These are phyloP conservation scores for Trachelus stipa DNA, from an alignment of 2,888 invertebrate species.

Conservation along the genomic window DNA sequence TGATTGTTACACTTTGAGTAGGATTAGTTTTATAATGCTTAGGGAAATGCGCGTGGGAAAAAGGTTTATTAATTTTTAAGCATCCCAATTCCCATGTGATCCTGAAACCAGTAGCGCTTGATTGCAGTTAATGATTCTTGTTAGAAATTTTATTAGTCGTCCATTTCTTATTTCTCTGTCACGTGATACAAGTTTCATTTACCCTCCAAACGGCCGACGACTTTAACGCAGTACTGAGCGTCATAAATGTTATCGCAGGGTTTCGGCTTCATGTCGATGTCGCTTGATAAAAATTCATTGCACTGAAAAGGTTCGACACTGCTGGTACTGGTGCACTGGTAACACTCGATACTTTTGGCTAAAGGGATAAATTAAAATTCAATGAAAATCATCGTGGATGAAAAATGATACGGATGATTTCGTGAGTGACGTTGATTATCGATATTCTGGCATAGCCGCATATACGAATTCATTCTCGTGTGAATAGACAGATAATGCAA, in stretches of 20 bases:
- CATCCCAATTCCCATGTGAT: background rate
- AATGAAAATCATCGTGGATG: slow-evolving; percentile 12
- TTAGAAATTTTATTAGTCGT: background rate
- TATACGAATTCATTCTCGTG: slow-evolving; percentile 17
- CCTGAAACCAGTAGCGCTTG: background rate
- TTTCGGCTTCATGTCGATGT: slow-evolving; percentile 75
- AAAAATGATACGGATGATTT: slow-evolving; percentile 24
- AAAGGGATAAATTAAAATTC: slow-evolving; percentile 12
- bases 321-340: slow-evolving; percentile 89
- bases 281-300: slow-evolving; percentile 79
- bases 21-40: background rate
- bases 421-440: slow-evolving; percentile 10
- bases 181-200: slow-evolving; percentile 49
- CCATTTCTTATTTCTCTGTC: slow-evolving; percentile 7
- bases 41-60: slow-evolving; percentile 7
- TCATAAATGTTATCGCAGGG: slow-evolving; percentile 85
- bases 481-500: slow-evolving; percentile 35
- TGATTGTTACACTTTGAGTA: background rate
- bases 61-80: slow-evolving; percentile 10
- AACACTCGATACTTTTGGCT: slow-evolving; percentile 82
- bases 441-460: background rate
- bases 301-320: slow-evolving; percentile 83
- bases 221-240: slow-evolving; percentile 92
- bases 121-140: background rate
- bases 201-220: slow-evolving; percentile 93